These are phyloP conservation scores for Aplodontia rufa DNA, from an alignment of 2,113 vertebrate genomes.

Conservation along the genomic window DNA sequence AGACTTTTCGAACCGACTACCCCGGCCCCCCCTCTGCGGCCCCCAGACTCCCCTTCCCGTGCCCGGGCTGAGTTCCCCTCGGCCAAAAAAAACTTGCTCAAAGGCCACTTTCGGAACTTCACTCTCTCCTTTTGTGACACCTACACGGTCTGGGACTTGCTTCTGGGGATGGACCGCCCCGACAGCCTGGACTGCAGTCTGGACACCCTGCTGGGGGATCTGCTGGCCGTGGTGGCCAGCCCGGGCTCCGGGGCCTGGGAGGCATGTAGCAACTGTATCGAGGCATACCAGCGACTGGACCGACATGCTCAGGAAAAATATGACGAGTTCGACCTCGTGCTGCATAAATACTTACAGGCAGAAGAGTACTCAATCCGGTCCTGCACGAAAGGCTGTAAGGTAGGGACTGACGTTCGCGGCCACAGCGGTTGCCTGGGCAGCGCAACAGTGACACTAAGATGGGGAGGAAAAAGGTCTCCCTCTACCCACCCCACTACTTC, in stretches of 20 bases:
- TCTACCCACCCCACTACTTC: neutral
- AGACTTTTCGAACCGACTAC: conserved; percentile 80
- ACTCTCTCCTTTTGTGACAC: conserved; percentile 91
- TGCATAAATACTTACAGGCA: conserved; percentile 90
- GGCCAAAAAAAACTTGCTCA: conserved; percentile 86
- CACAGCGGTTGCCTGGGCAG: neutral
- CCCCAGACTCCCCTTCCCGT: conserved; percentile 76
- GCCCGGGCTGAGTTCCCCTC: conserved; percentile 79
- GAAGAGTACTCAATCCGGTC: conserved; percentile 91
- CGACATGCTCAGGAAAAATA: conserved; percentile 95
- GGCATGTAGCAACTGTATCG: conserved; percentile 88
- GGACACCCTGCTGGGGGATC: conserved; percentile 86
- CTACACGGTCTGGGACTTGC: conserved; percentile 90
- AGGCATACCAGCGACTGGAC: conserved; percentile 90
- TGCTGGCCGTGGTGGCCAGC: conserved; percentile 84
- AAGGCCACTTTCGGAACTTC: conserved; percentile 90
- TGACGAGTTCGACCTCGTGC: conserved; percentile 91
- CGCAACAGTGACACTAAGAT: neutral
- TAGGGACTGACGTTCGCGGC: conserved; percentile 77
- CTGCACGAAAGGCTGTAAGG: conserved; percentile 90
- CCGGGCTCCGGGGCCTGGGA: conserved; percentile 86
- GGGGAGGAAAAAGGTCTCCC: neutral
- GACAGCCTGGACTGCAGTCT: conserved; percentile 91
- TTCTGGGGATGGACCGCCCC: conserved; percentile 89
- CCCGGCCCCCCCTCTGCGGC: conserved; percentile 76